A percentile compares a stretch with the other conserved stretches of the same genome.
Evolutionary conservation across 2,888 invertebrate species (phyloP).

Genomic region (Acrobasis suavella): DNA sequence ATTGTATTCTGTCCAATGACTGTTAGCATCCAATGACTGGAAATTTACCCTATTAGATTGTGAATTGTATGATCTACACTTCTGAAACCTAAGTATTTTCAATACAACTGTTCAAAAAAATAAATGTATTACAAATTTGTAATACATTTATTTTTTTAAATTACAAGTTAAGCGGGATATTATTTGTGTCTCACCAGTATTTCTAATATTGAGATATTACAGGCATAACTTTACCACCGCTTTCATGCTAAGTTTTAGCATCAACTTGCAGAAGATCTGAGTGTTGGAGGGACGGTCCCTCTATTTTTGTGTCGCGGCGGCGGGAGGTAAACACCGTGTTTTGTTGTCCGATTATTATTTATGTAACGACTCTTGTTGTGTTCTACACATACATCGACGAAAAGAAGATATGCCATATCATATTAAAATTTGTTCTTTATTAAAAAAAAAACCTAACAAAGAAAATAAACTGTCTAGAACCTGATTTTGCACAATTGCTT

Average conservation of each 20-base stretch:
- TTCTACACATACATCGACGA: slow-evolving; percentile 36
- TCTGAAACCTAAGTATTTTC: too few species aligned
- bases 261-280: neutral
- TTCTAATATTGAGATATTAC: neutral
- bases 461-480: too few species aligned
- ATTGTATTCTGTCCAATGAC: too few species aligned
- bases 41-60: too few species aligned
- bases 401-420: slow-evolving; percentile 7
- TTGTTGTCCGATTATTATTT: slow-evolving; percentile 71
- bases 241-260: neutral
- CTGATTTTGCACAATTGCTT: too few species aligned
- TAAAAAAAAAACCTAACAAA: too few species aligned
- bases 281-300: slow-evolving; percentile 21
- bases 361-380: slow-evolving; percentile 78
- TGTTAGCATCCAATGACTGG: too few species aligned
- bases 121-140: too few species aligned
- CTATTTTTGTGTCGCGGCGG: slow-evolving; percentile 49
- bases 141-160: too few species aligned
- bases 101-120: too few species aligned
- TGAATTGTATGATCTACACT: too few species aligned
- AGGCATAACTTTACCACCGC: neutral
- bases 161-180: neutral
- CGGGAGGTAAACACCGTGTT: slow-evolving; percentile 69
- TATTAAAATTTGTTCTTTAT: too few species aligned
- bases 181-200: neutral